phyloP scores from a whole-genome alignment of 2,113 vertebrate species.

The Sinocyclocheilus anshuiensis region DNA sequence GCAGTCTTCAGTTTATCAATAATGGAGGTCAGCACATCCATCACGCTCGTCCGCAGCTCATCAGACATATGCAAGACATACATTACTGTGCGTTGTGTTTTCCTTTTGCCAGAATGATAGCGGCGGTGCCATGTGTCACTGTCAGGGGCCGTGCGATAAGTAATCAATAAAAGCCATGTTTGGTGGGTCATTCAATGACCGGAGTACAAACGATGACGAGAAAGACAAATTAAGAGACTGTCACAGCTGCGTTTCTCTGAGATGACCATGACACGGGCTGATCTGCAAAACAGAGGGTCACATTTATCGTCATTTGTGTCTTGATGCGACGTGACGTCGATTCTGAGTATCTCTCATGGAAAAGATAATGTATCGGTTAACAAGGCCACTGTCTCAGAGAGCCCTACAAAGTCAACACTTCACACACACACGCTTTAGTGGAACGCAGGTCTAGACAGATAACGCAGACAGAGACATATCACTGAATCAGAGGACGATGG shows the following conservation, averaged over 20 bases:
- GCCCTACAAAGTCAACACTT: conserved; percentile 15
- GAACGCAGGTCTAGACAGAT: conserved; percentile 55
- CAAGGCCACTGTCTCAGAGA: not conserved
- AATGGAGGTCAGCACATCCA: conserved; percentile 45
- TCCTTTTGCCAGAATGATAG: conserved; percentile 57
- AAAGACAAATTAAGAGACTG: conserved; percentile 75
- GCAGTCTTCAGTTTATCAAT: not conserved
- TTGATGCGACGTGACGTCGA: conserved; percentile 58
- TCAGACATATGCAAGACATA: conserved; percentile 55
- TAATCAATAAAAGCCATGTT: conserved; percentile 69
- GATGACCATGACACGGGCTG: conserved; percentile 56
- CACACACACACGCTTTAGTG: conserved; percentile 9
- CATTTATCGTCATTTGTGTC: conserved; percentile 55
- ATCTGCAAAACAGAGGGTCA: conserved; percentile 53
- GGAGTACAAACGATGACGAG: conserved; percentile 68
- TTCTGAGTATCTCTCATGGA: conserved; percentile 55
- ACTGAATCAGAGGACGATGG: conserved; percentile 55
- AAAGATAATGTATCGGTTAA: conserved; percentile 55
- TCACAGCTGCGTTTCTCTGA: conserved; percentile 58
- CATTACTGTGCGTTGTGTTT: conserved; percentile 54
- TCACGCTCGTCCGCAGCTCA: conserved; percentile 52
- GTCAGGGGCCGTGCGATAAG: conserved; percentile 50
- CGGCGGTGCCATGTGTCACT: conserved; percentile 59
- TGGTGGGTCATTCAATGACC: conserved; percentile 58
- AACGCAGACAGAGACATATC: conserved; percentile 57